phyloP scores from a whole-genome alignment of 2,797 vertebrate genomes.

The Scleropages formosus region DNA sequence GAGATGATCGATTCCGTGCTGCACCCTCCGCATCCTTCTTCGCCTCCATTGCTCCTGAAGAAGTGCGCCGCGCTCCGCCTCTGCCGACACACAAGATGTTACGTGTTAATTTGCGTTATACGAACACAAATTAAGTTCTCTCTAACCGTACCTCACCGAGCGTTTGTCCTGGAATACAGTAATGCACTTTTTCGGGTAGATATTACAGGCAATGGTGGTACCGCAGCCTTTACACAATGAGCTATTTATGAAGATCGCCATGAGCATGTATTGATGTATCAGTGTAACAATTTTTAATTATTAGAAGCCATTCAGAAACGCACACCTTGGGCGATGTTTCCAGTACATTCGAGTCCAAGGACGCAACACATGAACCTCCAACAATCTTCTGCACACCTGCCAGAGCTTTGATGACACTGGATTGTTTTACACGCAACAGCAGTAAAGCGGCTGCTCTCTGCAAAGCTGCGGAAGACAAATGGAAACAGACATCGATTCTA shows the following conservation, averaged over 20 bases:
- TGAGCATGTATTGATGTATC: no score
- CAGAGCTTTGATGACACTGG: neutral
- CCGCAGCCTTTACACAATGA: no score
- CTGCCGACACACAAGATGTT: neutral
- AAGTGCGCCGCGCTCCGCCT: constrained; percentile 25
- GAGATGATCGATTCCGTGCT: constrained; percentile 45
- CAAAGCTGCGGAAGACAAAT: neutral
- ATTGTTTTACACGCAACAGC: constrained; percentile 7
- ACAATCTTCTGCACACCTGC: neutral
- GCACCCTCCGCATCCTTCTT: constrained; percentile 61
- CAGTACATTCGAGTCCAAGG: no score
- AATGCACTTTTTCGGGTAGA: no score
- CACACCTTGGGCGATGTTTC: neutral
- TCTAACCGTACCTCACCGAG: no score
- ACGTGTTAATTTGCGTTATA: no score
- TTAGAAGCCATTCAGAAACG: neutral
- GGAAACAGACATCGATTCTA: neutral
- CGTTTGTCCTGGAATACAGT: no score
- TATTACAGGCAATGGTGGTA: no score
- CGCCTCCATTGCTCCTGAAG: constrained; percentile 61
- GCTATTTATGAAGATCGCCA: no score
- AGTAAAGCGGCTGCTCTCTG: constrained; percentile 24
- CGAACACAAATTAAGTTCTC: no score
- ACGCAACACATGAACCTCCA: no score
- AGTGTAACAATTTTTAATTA: no score